These are phyloP conservation scores for Lamellibrachia satsuma DNA, from an alignment of 2,888 invertebrate genomes.

Conservation along the genomic window DNA sequence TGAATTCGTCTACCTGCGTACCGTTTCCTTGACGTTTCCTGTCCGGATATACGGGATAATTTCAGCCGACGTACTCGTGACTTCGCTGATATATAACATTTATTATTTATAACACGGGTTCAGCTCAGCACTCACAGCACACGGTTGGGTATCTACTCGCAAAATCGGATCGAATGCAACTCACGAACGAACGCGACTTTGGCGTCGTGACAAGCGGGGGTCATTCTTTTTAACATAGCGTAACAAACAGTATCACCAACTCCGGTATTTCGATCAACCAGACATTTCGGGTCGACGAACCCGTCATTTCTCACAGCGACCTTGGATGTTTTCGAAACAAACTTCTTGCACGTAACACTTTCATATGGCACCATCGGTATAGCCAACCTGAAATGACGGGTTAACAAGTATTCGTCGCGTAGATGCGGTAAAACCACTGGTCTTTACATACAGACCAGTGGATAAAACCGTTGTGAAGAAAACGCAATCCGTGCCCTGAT, in stretches of 20 bases:
- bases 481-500: not conserved
- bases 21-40: not conserved
- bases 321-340: not conserved
- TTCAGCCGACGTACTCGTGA: not conserved
- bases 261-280: not conserved
- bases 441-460: not conserved
- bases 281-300: not conserved
- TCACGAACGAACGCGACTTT: not conserved
- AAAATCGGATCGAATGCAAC: not conserved
- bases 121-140: not conserved
- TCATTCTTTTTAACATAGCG: not conserved
- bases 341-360: not conserved
- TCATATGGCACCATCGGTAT: not conserved
- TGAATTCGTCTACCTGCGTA: not conserved
- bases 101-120: not conserved
- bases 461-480: not conserved
- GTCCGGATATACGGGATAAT: not conserved
- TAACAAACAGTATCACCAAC: not conserved
- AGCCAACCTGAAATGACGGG: not conserved
- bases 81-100: not conserved
- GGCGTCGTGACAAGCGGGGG: not conserved
- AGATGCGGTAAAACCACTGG: not conserved
- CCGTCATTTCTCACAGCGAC: slow-evolving; percentile 9
- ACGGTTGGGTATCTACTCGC: not conserved
- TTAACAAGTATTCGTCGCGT: not conserved